These are phyloP conservation scores for Callospermophilus lateralis DNA, from an alignment of 2,113 vertebrate genomes.

Conservation along the genomic window DNA sequence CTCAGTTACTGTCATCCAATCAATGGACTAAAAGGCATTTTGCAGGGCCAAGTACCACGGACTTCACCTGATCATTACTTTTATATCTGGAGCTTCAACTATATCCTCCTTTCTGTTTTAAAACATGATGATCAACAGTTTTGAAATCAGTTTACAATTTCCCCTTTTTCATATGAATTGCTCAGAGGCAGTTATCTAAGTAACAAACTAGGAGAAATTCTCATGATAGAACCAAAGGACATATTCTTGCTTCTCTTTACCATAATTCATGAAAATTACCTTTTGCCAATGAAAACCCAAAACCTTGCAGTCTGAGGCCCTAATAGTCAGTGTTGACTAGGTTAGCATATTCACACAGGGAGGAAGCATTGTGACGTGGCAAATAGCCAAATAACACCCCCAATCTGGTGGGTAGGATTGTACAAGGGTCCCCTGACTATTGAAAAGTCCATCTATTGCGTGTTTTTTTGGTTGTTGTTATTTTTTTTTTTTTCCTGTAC, in stretches of 20 bases:
- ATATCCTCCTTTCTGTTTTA: not conserved
- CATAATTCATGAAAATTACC: slow-evolving; percentile 4
- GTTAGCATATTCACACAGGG: not conserved
- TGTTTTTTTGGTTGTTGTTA: too few relatives aligned
- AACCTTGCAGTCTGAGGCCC: not conserved
- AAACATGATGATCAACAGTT: not conserved
- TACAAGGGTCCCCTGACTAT: too few relatives aligned
- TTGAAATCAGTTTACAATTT: too few relatives aligned
- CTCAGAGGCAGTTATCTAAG: too few relatives aligned
- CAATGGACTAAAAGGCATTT: too few relatives aligned
- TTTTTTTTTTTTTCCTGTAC: too few relatives aligned
- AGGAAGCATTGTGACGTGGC: slow-evolving; percentile 33
- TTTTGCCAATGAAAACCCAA: slow-evolving; percentile 40
- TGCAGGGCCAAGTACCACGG: not conserved
- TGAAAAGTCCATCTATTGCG: too few relatives aligned
- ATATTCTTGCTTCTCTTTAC: not conserved
- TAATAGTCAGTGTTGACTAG: slow-evolving; percentile 15
- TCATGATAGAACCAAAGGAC: too few relatives aligned
- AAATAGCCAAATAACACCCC: slow-evolving; percentile 17
- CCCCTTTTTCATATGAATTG: too few relatives aligned
- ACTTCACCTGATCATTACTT: slow-evolving; percentile 10
- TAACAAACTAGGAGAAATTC: too few relatives aligned
- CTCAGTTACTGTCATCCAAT: too few relatives aligned
- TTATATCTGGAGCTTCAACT: slow-evolving; percentile 9
- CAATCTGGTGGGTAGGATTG: not conserved